These are phyloP conservation scores for Galerucella nymphaeae DNA, from an alignment of 2,888 invertebrate genomes.

Conservation along the genomic window DNA sequence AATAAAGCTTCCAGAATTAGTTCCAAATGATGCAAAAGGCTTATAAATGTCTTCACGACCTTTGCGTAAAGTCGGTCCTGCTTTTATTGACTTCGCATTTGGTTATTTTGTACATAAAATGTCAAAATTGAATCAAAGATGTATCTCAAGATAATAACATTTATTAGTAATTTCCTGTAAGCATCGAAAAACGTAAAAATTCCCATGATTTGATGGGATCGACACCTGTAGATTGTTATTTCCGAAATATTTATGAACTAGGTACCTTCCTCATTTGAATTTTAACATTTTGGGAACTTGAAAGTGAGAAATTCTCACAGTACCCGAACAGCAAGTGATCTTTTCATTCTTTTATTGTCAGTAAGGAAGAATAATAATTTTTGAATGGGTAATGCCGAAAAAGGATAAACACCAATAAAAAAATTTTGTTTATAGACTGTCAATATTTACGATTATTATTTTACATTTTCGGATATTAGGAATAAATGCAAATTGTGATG, in stretches of 20 bases:
- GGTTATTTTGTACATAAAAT: too few species aligned
- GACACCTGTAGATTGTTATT: not conserved
- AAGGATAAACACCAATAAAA: conserved; percentile 17
- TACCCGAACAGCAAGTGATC: conserved; percentile 38
- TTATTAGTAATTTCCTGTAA: not conserved
- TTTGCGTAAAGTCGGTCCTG: too few species aligned
- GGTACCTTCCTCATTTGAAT: conserved; percentile 34
- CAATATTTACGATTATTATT: not conserved
- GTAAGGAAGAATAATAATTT: conserved; percentile 28
- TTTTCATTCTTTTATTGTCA: conserved; percentile 29
- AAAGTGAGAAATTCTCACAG: conserved; percentile 46
- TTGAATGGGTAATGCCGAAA: conserved; percentile 31
- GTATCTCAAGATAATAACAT: not conserved
- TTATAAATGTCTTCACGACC: too few species aligned
- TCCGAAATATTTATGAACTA: conserved; percentile 2
- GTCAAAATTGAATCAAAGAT: too few species aligned
- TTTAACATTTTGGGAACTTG: conserved; percentile 50
- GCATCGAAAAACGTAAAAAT: not conserved
- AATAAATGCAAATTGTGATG: not conserved
- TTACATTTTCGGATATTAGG: not conserved
- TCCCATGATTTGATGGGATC: not conserved
- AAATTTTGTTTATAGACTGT: not conserved
- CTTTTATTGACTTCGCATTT: too few species aligned
- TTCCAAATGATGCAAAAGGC: too few species aligned
- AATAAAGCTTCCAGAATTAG: too few species aligned